Conservation (phyloP, 53 echinoderm and acorn worm species). For the Apostichopus leukothele region DNA sequence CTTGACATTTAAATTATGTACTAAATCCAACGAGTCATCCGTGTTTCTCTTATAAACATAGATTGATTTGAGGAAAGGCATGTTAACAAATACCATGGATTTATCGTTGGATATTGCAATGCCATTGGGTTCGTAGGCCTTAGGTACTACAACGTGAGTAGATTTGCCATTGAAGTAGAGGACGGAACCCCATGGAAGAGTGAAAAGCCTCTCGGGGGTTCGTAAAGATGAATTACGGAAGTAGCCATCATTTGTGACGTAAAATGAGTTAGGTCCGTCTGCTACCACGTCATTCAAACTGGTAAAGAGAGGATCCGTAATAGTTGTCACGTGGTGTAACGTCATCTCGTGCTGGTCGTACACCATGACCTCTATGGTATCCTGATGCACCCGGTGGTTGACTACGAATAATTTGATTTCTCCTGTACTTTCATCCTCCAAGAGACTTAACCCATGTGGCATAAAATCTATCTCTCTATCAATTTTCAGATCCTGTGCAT, state of each 20-base stretch:
- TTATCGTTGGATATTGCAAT: slow-evolving; percentile 5
- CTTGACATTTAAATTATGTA: background rate
- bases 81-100: background rate
- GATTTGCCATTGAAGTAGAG: slow-evolving; percentile 11
- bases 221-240: slow-evolving; percentile 24
- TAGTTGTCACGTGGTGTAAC: slow-evolving; percentile 3
- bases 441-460: slow-evolving; percentile 28
- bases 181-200: slow-evolving; percentile 35
- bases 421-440: slow-evolving; percentile 36
- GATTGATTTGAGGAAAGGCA: slow-evolving; percentile 21
- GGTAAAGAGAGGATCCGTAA: slow-evolving; percentile 4
- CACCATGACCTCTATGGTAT: slow-evolving; percentile 28
- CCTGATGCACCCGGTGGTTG: slow-evolving; percentile 16
- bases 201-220: background rate
- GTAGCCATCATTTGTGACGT: slow-evolving; percentile 40
- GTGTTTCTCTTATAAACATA: background rate
- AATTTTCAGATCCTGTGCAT: slow-evolving; percentile 11
- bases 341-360: slow-evolving; percentile 37
- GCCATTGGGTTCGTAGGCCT: slow-evolving; percentile 25
- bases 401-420: slow-evolving; percentile 36
- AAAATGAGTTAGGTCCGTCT: slow-evolving; percentile 19
- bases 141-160: background rate
- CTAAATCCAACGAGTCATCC: background rate
- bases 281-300: slow-evolving; percentile 41
- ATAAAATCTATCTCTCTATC: slow-evolving; percentile 38